Percentiles rank a stretch among this genome's conserved stretches.
phyloP scores from a whole-genome alignment of 2,888 invertebrate species.

The Sinelater perroti region DNA sequence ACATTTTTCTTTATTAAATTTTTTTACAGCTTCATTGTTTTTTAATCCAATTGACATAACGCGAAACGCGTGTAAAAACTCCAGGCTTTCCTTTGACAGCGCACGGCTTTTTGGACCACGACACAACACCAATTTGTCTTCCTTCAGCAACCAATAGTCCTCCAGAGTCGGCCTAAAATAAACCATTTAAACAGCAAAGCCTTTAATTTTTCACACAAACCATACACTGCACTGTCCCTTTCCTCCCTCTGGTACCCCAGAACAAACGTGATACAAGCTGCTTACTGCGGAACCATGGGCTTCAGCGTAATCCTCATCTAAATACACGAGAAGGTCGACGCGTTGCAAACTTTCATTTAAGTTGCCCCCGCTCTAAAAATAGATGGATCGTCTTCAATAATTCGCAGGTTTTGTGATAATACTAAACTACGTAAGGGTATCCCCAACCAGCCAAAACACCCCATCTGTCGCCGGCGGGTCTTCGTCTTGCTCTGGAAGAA shows the following conservation, averaged over 20 bases:
- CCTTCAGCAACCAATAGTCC: not conserved
- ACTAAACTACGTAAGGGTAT: conserved; percentile 49
- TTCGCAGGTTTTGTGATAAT: not conserved
- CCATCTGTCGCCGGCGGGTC: conserved; percentile 32
- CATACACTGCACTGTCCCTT: conserved; percentile 52
- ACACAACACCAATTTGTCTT: not conserved
- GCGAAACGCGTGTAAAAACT: conserved; percentile 59
- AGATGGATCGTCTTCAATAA: not conserved
- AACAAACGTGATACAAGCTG: conserved; percentile 51
- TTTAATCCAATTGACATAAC: conserved; percentile 48
- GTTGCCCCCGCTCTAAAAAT: conserved; percentile 53
- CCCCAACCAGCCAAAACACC: conserved; percentile 46
- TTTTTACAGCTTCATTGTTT: conserved; percentile 31
- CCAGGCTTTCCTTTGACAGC: conserved; percentile 58
- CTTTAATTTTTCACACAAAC: too few species aligned
- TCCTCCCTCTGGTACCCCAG: conserved; percentile 52
- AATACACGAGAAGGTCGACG: conserved; percentile 55
- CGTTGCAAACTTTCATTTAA: conserved; percentile 55
- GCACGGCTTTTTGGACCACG: not conserved
- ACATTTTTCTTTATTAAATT: too few species aligned
- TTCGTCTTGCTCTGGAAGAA: conserved; percentile 39
- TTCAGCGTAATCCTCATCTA: conserved; percentile 15
- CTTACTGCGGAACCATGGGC: conserved; percentile 10
- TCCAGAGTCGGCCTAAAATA: not conserved
- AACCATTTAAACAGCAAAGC: not conserved